Evolutionary conservation across 1,140 invertebrate species (phyloP).

Genomic region (Bombyx mori): DNA sequence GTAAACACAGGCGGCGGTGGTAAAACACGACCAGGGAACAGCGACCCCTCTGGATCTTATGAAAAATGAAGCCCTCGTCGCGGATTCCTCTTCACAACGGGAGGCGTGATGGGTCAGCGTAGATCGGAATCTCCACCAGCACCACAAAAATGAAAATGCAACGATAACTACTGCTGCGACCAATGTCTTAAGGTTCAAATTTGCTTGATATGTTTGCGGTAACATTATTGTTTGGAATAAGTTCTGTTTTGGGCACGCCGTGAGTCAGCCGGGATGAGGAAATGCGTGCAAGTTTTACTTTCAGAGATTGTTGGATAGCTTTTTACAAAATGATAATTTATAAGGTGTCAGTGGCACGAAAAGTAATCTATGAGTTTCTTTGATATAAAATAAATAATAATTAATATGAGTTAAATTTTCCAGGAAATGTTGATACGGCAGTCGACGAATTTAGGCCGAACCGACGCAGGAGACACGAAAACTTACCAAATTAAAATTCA

Average conservation of each 20-base stretch:
- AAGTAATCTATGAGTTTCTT: constrained; percentile 12
- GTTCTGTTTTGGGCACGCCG: constrained; percentile 62
- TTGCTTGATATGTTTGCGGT: constrained; percentile 4
- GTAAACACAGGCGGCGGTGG: constrained; percentile 56
- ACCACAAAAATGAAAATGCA: constrained; percentile 3
- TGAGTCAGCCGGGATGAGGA: constrained; percentile 65
- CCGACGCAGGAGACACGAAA: too few species aligned
- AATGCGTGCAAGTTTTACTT: constrained; percentile 68
- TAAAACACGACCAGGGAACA: constrained; percentile 33
- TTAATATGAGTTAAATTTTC: constrained; percentile 1
- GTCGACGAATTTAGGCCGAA: too few species aligned
- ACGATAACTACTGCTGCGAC: too few species aligned
- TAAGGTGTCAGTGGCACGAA: constrained; percentile 28
- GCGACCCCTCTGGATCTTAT: constrained; percentile 25
- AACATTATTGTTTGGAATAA: constrained; percentile 47
- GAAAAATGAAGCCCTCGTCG: constrained; percentile 23
- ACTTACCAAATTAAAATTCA: too few species aligned
- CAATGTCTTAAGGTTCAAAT: constrained; percentile 16
- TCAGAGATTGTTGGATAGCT: constrained; percentile 64
- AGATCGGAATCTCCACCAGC: constrained; percentile 31
- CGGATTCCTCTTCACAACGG: constrained; percentile 15
- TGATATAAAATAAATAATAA: neutral
- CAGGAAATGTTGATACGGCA: neutral
- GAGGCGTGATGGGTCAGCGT: constrained; percentile 28
- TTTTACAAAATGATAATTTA: constrained; percentile 36